These are phyloP conservation scores for Dallia pectoralis DNA, from an alignment of 2,797 vertebrate genomes.

Conservation along the genomic window DNA sequence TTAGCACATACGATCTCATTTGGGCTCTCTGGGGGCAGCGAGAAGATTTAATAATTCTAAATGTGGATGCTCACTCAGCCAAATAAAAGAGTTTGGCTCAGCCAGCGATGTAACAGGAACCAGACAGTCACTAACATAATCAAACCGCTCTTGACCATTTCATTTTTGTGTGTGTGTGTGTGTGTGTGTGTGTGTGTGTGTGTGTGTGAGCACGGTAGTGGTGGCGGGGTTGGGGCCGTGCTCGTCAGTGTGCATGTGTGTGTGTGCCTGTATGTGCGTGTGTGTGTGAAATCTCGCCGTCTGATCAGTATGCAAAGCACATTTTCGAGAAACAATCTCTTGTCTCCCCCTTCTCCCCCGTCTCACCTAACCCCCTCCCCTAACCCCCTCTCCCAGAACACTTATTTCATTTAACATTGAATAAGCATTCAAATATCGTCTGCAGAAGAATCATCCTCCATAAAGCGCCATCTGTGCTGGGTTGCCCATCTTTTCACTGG, in stretches of 20 bases:
- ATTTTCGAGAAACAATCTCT: constrained; percentile 52
- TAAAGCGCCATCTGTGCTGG: constrained; percentile 71
- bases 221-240: not conserved
- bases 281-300: not conserved
- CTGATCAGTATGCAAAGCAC: constrained; percentile 62
- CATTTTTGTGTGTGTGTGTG: constrained; percentile 28
- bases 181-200: constrained; percentile 35
- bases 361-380: constrained; percentile 27
- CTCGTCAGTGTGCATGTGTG: constrained; percentile 27
- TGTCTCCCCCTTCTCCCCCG: constrained; percentile 35
- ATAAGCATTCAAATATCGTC: constrained; percentile 71
- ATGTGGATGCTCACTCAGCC: constrained; percentile 67
- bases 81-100: constrained; percentile 56
- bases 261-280: constrained; percentile 25
- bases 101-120: constrained; percentile 58
- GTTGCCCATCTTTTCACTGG: constrained; percentile 48
- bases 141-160: constrained; percentile 55
- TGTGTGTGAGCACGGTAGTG: not conserved
- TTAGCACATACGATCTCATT: constrained; percentile 70
- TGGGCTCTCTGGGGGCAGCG: constrained; percentile 56
- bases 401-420: constrained; percentile 68
- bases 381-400: constrained; percentile 33
- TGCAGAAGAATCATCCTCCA: constrained; percentile 64
- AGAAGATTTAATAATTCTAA: constrained; percentile 76
- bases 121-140: constrained; percentile 66